Evolutionary conservation across 2,797 vertebrate genomes (phyloP), one percentile per base, ranked within the genome.

Genomic region (Sorex maritimensis): DNA sequence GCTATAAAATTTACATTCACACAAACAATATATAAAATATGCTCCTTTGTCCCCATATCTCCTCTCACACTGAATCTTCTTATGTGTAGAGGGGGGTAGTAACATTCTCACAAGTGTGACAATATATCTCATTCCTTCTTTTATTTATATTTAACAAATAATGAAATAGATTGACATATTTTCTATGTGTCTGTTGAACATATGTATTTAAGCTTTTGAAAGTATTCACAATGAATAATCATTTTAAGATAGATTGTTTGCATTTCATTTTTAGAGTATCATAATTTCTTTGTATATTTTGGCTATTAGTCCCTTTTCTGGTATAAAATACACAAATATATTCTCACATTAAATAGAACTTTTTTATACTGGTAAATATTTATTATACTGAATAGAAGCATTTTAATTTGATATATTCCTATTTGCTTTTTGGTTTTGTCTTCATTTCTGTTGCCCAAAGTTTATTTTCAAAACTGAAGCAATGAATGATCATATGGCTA

Each of bases 381-480:
- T 23, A 23, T 65, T 65, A 1, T 24, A 23, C 61, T 65, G 23
- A 5, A 26, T 24, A 26, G 21, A 65, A 26, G 26, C 11, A 12
- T 26, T 67, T 67, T n/a, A 5, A 28, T 67, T 12, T 65, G 63
- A 65, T 65, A 11, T 65, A 65, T 6, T 28, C 7, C 23, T 26
- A 26, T 28, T 65, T 26, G 26, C 5, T 61, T 61, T 65, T 65
- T 65, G 34, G 34, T 34, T 34, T 65, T 65, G 26, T 28, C 23
- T 65, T 67, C 28, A 19, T 67, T 67, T 13, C 10, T 28, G 1
- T 67, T 67, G 28, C 65, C 26, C 65, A 67, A 67, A 26, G 2
- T 69, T 67, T 67, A 61, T 81, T 69, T 81, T 58, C 74, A 67
- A 38, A 89, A n/a, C 49, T 44, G 26, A 23, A 95, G 6, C 1